Evolutionary conservation across 2,113 vertebrate genomes (phyloP).

Genomic region (Myiozetetes cayanensis): DNA sequence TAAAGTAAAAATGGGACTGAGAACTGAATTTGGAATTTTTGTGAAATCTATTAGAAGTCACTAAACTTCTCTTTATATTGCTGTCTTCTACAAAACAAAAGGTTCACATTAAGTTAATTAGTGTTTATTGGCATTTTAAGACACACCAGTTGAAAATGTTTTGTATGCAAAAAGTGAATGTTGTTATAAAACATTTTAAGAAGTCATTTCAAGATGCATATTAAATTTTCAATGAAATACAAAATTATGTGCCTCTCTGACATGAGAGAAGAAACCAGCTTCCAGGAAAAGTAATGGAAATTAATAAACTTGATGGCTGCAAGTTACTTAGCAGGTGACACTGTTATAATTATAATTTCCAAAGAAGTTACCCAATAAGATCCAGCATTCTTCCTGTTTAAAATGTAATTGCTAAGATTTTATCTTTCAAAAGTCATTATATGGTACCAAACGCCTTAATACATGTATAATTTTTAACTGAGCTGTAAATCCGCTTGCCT

Average conservation of each 20-base stretch:
- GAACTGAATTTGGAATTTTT: background rate
- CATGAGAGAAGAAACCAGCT: background rate
- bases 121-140: background rate
- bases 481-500: slow-evolving; percentile 28
- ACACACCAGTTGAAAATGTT: background rate
- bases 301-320: background rate
- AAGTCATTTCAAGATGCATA: background rate
- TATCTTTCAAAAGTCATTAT: background rate
- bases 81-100: background rate
- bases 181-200: background rate
- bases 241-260: background rate
- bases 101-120: background rate
- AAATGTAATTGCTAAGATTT: background rate
- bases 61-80: background rate
- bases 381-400: background rate
- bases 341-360: background rate
- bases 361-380: background rate
- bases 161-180: background rate
- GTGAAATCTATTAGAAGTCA: background rate
- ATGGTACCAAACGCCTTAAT: background rate
- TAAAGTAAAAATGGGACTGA: background rate
- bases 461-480: background rate
- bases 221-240: background rate
- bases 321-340: background rate
- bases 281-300: background rate